A percentile compares a stretch with the other conserved stretches of the same genome.
phyloP scores from a whole-genome alignment of 1,140 invertebrate genomes.

The Steinernema feltiae region DNA sequence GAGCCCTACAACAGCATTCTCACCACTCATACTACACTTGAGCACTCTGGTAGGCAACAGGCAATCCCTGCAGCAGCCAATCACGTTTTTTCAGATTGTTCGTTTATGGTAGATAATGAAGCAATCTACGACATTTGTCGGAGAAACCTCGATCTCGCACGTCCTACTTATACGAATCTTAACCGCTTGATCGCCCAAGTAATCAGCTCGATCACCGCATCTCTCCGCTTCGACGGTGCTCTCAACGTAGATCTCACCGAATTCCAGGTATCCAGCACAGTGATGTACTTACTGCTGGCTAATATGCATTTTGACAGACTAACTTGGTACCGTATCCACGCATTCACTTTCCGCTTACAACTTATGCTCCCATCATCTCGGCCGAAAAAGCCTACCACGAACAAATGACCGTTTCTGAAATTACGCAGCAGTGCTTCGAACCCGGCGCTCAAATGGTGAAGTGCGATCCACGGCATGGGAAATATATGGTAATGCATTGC shows the following conservation, averaged over 20 bases:
- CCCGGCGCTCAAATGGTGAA: constrained; percentile 56
- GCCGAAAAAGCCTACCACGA: constrained; percentile 60
- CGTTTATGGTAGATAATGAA: constrained; percentile 68
- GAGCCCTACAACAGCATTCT: constrained; percentile 62
- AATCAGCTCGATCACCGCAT: constrained; percentile 59
- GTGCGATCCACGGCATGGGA: constrained; percentile 47
- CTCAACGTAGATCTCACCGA: constrained; percentile 42
- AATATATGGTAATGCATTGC: constrained; percentile 32
- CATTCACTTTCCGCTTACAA: constrained; percentile 71
- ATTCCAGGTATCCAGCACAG: constrained; percentile 38
- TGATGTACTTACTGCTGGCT: constrained; percentile 66
- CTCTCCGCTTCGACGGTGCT: constrained; percentile 39
- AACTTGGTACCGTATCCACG: constrained; percentile 65
- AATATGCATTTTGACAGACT: constrained; percentile 70
- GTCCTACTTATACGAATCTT: constrained; percentile 75
- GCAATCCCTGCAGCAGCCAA: too few relatives aligned
- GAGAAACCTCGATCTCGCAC: constrained; percentile 74
- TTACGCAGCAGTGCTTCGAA: constrained; percentile 56
- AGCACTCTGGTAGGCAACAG: too few relatives aligned
- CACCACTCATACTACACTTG: constrained; percentile 67
- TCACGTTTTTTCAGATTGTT: too few relatives aligned
- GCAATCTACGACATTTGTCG: constrained; percentile 86
- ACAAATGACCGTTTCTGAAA: constrained; percentile 58
- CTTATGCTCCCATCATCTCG: constrained; percentile 46
- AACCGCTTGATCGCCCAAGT: constrained; percentile 76